phyloP scores from a whole-genome alignment of 2,888 invertebrate genomes.

The Sinelater perroti region DNA sequence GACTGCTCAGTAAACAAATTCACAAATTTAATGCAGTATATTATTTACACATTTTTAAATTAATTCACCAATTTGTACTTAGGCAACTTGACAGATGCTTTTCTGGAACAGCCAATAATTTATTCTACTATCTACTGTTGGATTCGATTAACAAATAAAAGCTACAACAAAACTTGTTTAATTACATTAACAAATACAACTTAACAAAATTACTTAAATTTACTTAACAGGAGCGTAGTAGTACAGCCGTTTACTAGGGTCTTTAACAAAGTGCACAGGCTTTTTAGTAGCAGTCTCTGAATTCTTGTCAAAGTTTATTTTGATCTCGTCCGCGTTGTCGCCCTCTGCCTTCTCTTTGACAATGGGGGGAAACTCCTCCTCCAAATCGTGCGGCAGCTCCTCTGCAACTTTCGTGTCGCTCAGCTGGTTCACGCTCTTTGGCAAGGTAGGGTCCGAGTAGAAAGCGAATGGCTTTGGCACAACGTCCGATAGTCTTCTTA shows the following conservation, averaged over 20 bases:
- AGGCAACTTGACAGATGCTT: too few species aligned
- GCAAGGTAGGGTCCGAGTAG: slow-evolving; percentile 51
- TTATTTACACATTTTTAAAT: neutral
- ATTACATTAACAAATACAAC: slow-evolving; percentile 17
- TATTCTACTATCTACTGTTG: neutral
- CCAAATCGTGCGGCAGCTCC: slow-evolving; percentile 11
- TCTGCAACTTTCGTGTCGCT: slow-evolving; percentile 31
- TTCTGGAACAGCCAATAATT: neutral
- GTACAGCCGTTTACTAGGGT: slow-evolving; percentile 58
- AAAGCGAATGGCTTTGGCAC: slow-evolving; percentile 51
- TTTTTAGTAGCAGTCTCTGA: slow-evolving; percentile 13
- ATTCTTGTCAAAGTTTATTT: slow-evolving; percentile 24
- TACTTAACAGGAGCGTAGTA: slow-evolving; percentile 54
- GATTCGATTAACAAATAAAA: neutral
- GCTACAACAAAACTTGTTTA: too few species aligned
- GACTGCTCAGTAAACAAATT: neutral
- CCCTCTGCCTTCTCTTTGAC: slow-evolving; percentile 12
- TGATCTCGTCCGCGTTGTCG: slow-evolving; percentile 37
- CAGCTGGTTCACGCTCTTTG: slow-evolving; percentile 50
- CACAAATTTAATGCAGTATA: neutral
- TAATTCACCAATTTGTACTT: too few species aligned
- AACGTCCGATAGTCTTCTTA: slow-evolving; percentile 46
- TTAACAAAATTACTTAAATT: slow-evolving; percentile 15
- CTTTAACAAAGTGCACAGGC: slow-evolving; percentile 50
- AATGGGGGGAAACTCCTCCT: slow-evolving; percentile 16